phyloP scores from a whole-genome alignment of 2,113 vertebrate species.

The Carollia perspicillata region DNA sequence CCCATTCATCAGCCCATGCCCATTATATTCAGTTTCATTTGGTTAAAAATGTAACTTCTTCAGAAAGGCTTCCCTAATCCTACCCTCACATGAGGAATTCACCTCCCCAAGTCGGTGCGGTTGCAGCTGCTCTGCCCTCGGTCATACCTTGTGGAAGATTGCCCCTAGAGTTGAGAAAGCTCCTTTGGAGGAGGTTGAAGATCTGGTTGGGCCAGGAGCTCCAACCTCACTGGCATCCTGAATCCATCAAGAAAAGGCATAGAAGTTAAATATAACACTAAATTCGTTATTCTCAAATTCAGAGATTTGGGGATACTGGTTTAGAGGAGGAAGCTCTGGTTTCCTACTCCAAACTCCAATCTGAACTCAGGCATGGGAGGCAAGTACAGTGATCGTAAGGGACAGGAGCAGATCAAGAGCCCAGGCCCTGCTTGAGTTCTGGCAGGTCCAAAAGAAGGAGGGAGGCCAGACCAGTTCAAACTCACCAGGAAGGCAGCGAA shows the following conservation, averaged over 20 bases:
- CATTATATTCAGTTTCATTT: neutral
- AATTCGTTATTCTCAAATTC: neutral
- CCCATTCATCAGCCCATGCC: neutral
- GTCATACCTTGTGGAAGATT: neutral
- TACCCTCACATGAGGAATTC: neutral
- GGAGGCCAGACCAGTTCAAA: neutral
- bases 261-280: neutral
- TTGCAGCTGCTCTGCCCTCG: neutral
- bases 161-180: neutral
- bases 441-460: neutral
- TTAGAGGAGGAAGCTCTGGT: neutral
- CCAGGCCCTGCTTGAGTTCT: neutral
- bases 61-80: neutral
- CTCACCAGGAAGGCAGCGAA: neutral
- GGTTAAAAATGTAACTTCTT: neutral
- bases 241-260: neutral
- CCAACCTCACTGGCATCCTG: neutral
- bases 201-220: neutral
- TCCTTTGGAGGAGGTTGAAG: neutral
- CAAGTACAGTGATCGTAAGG: neutral
- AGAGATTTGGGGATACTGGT: neutral
- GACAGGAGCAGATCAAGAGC: neutral
- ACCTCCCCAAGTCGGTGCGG: too few species aligned
- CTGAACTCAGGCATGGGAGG: neutral
- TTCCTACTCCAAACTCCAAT: neutral